Base-by-base conservation (phyloP, 2,113 vertebrate species). In the Spermophilus dauricus region DNA sequence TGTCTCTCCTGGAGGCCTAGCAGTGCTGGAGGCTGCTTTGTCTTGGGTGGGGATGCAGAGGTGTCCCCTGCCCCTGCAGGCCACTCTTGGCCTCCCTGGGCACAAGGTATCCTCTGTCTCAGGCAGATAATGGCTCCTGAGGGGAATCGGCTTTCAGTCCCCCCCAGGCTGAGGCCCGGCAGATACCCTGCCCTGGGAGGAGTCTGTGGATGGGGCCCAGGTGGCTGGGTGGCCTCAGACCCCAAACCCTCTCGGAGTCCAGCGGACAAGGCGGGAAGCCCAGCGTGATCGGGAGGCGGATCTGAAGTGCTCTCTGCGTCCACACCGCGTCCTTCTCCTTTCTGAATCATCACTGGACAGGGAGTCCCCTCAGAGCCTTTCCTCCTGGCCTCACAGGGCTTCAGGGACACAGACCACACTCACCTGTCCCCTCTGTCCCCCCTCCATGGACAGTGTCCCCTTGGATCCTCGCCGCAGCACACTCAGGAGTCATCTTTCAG, bases 131-230 rank as follows among this genome's bases (percentile, higher is more conserved):
- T 98, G 98, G 97, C 98, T 98, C 96, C 98, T 98, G 98, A 98
- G 98, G 98, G 98, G 99, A 99, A 98, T 99, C 98, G 97, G 98
- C 98, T 99, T 99, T 99, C 99, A 99, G 98, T 98, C 8, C 98
- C 98, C 98, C 97, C 97, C 98, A 96, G 97, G 97, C 98, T 95
- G 96, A 48, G 96, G 95, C 98, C 96, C 97, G 83, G 34, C 78
- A 98, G 98, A 97, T 98, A 97, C 98, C 95, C 97, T 95, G 97
- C 98, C 97, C 82, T n/a, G 86, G 96, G 69, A 17, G 45, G 3
- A 86, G 13, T 24, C 22, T 20, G 22, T 0, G 95, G 97, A 97
- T 95, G 95, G 93, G 93, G 58, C 58, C 56, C 87, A 11, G 48
- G 0, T 18, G 16, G 28, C 81, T 2, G 42, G 61, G 26, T 39